These are phyloP conservation scores for Premnoplex brunnescens DNA, from an alignment of 2,797 vertebrate species.

Conservation along the genomic window DNA sequence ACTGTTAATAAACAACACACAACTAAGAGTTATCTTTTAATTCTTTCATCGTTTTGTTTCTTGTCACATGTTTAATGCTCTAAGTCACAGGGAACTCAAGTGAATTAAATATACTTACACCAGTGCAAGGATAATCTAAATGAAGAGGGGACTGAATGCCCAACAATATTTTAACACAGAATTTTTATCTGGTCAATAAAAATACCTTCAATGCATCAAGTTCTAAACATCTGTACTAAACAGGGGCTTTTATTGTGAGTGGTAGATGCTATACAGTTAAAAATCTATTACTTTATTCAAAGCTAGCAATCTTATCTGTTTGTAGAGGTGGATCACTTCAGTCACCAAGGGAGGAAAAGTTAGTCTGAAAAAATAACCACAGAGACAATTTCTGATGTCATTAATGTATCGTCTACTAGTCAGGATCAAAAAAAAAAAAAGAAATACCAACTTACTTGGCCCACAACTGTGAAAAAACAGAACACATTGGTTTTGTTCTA, in stretches of 20 bases:
- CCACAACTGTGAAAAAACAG: neutral
- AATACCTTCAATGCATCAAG: neutral
- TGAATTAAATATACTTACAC: neutral
- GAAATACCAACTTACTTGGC: neutral
- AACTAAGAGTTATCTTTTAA: neutral
- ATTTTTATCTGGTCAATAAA: constrained; percentile 10
- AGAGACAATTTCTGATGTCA: neutral
- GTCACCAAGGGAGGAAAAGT: neutral
- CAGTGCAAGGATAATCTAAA: neutral
- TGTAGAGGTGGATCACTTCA: neutral
- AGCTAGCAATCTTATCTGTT: neutral
- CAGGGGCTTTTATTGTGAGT: neutral
- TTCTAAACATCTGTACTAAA: neutral
- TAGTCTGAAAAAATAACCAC: neutral
- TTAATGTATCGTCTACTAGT: neutral
- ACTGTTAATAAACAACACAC: constrained; percentile 1
- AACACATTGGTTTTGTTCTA: neutral
- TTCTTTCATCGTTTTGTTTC: neutral
- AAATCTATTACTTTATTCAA: neutral
- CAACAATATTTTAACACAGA: neutral
- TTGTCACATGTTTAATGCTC: neutral
- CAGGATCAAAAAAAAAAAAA: neutral
- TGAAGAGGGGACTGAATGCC: neutral
- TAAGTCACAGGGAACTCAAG: neutral
- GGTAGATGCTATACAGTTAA: neutral